phyloP scores from a whole-genome alignment of 1,140 invertebrate species.

The Cydia strobilella region DNA sequence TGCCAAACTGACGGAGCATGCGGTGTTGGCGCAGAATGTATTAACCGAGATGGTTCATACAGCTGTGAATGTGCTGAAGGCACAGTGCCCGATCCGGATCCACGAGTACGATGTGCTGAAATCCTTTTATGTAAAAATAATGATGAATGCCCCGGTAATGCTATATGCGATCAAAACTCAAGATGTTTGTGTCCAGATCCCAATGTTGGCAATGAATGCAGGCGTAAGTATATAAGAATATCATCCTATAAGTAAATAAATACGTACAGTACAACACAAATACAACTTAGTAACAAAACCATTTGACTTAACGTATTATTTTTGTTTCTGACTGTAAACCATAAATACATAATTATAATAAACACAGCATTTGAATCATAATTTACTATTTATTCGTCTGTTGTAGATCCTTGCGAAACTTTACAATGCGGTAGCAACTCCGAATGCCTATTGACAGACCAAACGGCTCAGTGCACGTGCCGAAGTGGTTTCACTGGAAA shows the following conservation, averaged over 20 bases:
- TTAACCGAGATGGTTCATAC: slow-evolving; percentile 89
- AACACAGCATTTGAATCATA: slow-evolving; percentile 28
- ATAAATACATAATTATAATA: neutral
- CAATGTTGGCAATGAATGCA: slow-evolving; percentile 94
- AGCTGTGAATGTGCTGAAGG: slow-evolving; percentile 90
- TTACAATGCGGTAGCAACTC: slow-evolving; percentile 92
- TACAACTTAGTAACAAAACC: slow-evolving; percentile 19
- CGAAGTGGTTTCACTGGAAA: slow-evolving; percentile 87
- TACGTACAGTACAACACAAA: neutral
- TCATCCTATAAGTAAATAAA: neutral
- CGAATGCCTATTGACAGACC: slow-evolving; percentile 92
- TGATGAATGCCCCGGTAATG: slow-evolving; percentile 92
- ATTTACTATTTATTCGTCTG: slow-evolving; percentile 45
- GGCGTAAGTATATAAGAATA: slow-evolving; percentile 86
- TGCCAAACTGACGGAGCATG: slow-evolving; percentile 84
- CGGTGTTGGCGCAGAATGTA: slow-evolving; percentile 89
- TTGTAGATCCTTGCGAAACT: slow-evolving; percentile 93
- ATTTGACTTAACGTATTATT: neutral
- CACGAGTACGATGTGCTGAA: slow-evolving; percentile 87
- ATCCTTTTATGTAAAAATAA: slow-evolving; percentile 88
- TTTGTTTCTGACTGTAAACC: too few species aligned
- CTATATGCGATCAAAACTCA: slow-evolving; percentile 88
- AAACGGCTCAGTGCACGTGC: slow-evolving; percentile 91
- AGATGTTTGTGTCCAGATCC: slow-evolving; percentile 94
- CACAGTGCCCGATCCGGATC: slow-evolving; percentile 90